Conservation (phyloP, 2,113 vertebrate species). For the Callocephalon fimbriatum region DNA sequence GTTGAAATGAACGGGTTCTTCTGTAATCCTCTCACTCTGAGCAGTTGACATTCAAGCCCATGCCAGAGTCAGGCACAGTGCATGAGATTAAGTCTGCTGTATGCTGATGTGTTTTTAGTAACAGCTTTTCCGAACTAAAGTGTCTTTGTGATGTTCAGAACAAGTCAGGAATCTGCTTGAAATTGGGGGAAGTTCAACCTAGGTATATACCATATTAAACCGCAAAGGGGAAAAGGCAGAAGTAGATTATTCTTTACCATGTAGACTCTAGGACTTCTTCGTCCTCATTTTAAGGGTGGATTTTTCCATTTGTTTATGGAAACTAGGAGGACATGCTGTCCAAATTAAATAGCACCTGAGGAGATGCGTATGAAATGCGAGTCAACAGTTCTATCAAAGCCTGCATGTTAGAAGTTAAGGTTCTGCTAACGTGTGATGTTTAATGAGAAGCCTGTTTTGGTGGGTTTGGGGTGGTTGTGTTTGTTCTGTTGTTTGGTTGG, state of each 20-base stretch:
- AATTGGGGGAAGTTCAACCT: neutral
- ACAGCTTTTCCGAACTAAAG: neutral
- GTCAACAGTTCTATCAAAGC: neutral
- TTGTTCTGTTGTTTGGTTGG: neutral
- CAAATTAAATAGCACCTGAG: neutral
- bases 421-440: neutral
- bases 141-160: neutral
- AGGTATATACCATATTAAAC: neutral
- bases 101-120: neutral
- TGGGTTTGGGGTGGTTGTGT: neutral
- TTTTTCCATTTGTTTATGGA: neutral
- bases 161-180: neutral
- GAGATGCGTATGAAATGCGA: neutral
- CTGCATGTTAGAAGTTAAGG: neutral
- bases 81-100: neutral
- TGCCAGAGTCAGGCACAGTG: neutral
- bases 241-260: neutral
- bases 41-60: neutral
- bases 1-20: neutral
- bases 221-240: neutral
- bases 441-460: neutral
- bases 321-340: neutral
- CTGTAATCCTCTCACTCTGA: neutral
- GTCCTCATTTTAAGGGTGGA: neutral
- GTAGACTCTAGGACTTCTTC: neutral